phyloP scores from a whole-genome alignment of 2,113 vertebrate genomes.

The Gallinago paraguaiae region DNA sequence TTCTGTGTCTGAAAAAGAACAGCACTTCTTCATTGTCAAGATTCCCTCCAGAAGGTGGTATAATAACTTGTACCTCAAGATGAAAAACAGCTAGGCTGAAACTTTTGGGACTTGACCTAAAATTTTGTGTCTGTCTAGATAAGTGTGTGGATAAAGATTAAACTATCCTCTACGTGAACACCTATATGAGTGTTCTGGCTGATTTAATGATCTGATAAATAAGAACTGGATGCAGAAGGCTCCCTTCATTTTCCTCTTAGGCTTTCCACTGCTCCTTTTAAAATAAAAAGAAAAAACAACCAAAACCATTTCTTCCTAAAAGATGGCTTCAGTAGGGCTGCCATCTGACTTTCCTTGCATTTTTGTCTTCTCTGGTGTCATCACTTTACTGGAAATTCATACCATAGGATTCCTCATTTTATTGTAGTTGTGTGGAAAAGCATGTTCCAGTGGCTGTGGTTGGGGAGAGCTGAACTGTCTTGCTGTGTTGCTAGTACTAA shows the following conservation, averaged over 20 bases:
- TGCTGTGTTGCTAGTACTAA: not conserved
- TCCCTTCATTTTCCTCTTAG: not conserved
- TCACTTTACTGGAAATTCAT: not conserved
- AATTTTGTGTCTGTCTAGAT: not conserved
- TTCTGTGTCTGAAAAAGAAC: not conserved
- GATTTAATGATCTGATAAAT: not conserved
- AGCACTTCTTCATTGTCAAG: not conserved
- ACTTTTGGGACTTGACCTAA: not conserved
- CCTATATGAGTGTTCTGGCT: not conserved
- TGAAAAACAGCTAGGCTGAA: not conserved
- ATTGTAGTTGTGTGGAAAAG: not conserved
- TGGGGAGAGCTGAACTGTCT: not conserved
- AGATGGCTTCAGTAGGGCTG: not conserved
- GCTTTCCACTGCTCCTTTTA: not conserved
- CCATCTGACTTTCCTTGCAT: not conserved
- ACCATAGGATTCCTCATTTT: not conserved
- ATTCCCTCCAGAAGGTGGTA: not conserved
- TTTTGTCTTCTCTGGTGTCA: not conserved
- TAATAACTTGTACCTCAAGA: not conserved
- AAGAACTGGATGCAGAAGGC: not conserved
- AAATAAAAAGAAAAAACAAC: too few species aligned
- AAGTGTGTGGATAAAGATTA: not conserved
- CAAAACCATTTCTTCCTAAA: not conserved
- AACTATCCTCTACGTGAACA: not conserved
- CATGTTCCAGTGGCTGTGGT: not conserved